Percentiles rank a stretch among this genome's conserved stretches.
Evolutionary conservation across 2,888 invertebrate species (phyloP).

Genomic region (Pyrrhosoma nymphula): DNA sequence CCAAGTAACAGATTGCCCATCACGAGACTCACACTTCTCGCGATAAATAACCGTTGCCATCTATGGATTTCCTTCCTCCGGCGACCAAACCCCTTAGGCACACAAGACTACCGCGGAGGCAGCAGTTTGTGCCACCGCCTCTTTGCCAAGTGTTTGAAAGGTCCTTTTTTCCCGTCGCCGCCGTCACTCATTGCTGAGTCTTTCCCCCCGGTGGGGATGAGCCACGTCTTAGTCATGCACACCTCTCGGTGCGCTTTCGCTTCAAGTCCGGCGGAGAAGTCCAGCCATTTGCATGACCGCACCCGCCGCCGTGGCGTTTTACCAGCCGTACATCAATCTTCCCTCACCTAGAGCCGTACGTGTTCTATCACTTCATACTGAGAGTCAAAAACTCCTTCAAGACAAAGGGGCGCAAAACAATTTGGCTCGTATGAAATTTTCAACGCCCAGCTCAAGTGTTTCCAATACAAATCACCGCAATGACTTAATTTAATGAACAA

Average conservation of each 20-base stretch:
- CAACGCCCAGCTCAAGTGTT: too few species aligned
- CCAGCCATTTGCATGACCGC: neutral
- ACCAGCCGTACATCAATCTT: neutral
- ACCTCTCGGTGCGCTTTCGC: neutral
- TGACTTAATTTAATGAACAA: too few species aligned
- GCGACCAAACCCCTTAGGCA: constrained; percentile 5
- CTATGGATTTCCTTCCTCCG: neutral
- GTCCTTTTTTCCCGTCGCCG: neutral
- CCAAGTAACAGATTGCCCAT: neutral
- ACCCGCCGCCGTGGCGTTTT: neutral
- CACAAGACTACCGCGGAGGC: neutral
- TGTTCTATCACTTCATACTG: neutral
- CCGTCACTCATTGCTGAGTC: neutral
- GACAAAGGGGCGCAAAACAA: too few species aligned
- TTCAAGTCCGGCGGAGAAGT: neutral
- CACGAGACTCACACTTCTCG: neutral
- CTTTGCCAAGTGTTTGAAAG: neutral
- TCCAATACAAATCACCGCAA: too few species aligned
- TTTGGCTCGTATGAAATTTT: too few species aligned
- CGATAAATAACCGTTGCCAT: neutral
- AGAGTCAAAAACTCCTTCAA: too few species aligned
- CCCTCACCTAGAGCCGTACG: neutral
- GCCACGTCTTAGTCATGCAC: neutral
- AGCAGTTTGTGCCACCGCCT: neutral
- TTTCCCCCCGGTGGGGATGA: neutral